Conservation (phyloP, 2,797 vertebrate species). For the Siniperca obscura region DNA sequence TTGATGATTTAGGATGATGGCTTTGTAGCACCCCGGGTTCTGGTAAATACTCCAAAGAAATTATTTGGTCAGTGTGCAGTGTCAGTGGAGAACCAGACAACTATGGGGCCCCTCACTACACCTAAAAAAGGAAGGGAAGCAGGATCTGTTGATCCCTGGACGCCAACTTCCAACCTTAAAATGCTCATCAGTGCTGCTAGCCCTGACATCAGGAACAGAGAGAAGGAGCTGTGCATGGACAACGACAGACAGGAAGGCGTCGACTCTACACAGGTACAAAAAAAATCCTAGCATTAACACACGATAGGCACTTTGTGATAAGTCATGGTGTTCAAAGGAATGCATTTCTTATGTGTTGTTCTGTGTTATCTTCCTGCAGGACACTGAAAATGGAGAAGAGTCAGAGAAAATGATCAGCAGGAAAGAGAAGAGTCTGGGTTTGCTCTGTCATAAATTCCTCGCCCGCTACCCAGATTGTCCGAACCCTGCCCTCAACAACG, state of each 20-base stretch:
- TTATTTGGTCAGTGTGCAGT: conserved; percentile 57
- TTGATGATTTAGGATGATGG: conserved; percentile 82
- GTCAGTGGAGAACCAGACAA: conserved; percentile 72
- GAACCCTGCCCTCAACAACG: conserved; percentile 85
- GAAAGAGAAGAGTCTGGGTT: conserved; percentile 96
- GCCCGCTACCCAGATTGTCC: conserved; percentile 93
- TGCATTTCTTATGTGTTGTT: neutral
- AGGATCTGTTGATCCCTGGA: conserved; percentile 92
- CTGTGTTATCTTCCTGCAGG: conserved; percentile 74
- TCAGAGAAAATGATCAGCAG: conserved; percentile 91
- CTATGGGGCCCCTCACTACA: conserved; percentile 88
- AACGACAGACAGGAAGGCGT: conserved; percentile 75
- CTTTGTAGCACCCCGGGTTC: conserved; percentile 78
- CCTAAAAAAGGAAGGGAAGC: conserved; percentile 90
- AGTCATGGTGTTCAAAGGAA: neutral
- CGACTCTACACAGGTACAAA: conserved; percentile 81
- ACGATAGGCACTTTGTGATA: neutral
- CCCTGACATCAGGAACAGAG: conserved; percentile 94
- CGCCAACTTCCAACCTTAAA: conserved; percentile 96
- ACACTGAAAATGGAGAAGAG: conserved; percentile 89
- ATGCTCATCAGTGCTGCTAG: conserved; percentile 97
- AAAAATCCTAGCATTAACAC: rapidly evolving
- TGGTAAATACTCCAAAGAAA: conserved; percentile 81
- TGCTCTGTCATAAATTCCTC: conserved; percentile 95
- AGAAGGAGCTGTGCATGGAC: conserved; percentile 86